Evolutionary conservation across 1,140 invertebrate genomes (phyloP), one percentile per base, ranked within the genome.

Genomic region (Pseudomyrmex sp.): DNA sequence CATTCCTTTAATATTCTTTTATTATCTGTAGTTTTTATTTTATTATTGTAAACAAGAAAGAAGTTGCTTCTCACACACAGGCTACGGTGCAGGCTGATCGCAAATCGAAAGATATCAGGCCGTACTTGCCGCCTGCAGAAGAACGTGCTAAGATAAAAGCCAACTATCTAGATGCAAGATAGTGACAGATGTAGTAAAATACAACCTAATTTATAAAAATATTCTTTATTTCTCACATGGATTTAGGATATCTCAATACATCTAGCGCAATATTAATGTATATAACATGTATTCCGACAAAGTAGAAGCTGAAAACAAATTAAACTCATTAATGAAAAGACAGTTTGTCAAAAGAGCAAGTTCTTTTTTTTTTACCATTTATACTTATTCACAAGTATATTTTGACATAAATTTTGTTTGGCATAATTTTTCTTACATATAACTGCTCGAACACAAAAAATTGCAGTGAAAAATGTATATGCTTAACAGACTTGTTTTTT

Each of bases 111-210:
- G 76, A 72, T 18, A 88, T 93, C 20, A 58, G 2, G 15, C 93
- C 93, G 10, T 1, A 26, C 8, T 9, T 93, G 2, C 92, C 93
- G 20, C 23, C 50, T 8, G 62, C 72, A 0, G 92, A 91, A 44
- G 92, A 93, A 2, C 68, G 92, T 68, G 56, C 61, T 48, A 90
- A 90, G 83, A 87, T 93, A 70, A 93, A 88, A 58, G 65, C 23
- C 20, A 86, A 92, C 23, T 89, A 68, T 44, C 5, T 92, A 2
- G 76, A 82, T 13, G 63, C 72, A 20, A 80, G n/a, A 20, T 48
- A 50, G 1, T 9, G 18, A 62, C 12, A 56, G 7, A 58, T 20
- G 5, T 54, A 72, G 23, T 18, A 63, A 56, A 20, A 10, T 66
- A 23, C n/a, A 35, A 35, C 35, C 35, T 35, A 35, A 35, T 74